These are phyloP conservation scores for Rhingia rostrata DNA, from an alignment of 2,888 invertebrate species.

Conservation along the genomic window DNA sequence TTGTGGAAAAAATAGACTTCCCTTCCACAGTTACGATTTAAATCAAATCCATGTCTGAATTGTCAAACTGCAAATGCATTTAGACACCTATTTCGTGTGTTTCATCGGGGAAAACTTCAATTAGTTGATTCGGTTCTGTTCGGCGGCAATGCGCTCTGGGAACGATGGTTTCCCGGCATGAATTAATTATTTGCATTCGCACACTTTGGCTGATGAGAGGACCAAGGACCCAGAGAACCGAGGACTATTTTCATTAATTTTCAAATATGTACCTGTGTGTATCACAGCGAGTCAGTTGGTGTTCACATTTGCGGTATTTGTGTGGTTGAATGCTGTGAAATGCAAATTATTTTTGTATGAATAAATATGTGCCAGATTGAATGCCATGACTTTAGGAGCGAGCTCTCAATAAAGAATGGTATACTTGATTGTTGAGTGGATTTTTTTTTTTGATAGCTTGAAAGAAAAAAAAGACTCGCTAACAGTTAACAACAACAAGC, in stretches of 20 bases:
- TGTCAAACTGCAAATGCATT: background rate
- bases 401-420: conserved; percentile 15
- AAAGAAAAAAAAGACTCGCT: background rate
- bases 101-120: conserved; percentile 9
- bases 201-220: conserved; percentile 21
- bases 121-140: conserved; percentile 33
- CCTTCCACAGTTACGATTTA: conserved; percentile 12
- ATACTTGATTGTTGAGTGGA: conserved; percentile 36
- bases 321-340: conserved; percentile 8
- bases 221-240: background rate
- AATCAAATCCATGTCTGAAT: conserved; percentile 19
- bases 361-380: conserved; percentile 38
- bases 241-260: conserved; percentile 42
- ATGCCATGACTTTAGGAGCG: conserved; percentile 31
- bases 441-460: conserved; percentile 5
- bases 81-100: background rate
- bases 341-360: conserved; percentile 22
- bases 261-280: conserved; percentile 36
- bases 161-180: conserved; percentile 2
- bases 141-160: background rate
- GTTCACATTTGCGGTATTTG: background rate
- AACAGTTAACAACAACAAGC: no score
- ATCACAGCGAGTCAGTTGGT: conserved; percentile 2
- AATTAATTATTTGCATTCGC: conserved; percentile 45
- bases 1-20: conserved; percentile 12